Base-by-base conservation (phyloP, 2,797 vertebrate genomes). In the Sebastes taczanowskii region DNA sequence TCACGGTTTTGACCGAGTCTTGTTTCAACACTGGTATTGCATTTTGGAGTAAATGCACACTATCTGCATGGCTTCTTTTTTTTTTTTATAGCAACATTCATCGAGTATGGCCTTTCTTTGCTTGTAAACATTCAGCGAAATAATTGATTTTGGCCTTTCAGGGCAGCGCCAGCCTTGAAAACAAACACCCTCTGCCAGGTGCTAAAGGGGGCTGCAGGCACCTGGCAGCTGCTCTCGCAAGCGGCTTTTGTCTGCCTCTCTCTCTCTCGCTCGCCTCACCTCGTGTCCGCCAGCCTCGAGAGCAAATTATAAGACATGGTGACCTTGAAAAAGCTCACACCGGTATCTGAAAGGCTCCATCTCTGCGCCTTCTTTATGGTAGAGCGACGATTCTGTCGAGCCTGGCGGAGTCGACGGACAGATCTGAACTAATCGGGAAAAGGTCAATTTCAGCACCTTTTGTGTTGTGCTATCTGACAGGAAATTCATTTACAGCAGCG, bases 81-180 rank as follows among this genome's bases (percentile, higher is more conserved):
- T 49, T 23, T 25, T 74, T 42, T 42, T 42, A 42, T 64, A 25
- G 34, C 25, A 25, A 30, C 25, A 46, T 34, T 46, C 68, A 63
- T 18, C 38, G 20, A 14, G 42, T 32, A 3, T 0, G 35, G 58
- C 34, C 55, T 75, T 32, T 71, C 20, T 20, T 32, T 20, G 8
- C 71, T 62, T 61, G 14, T 27, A 76, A 75, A 67, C 72, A 71
- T 65, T 62, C 20, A 67, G 49, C 5, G 11, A 62, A 83, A 76
- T 81, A 71, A 86, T 74, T 77, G 85, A 83, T 78, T 86, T 46
- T 27, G 69, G 35, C 74, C 75, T 83, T 63, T 69, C 23, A 46
- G 80, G 56, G 70, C 71, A 64, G 23, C 35, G 14, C 23, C 25
- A 23, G 80, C 86, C 77, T 88, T 82, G 84, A 90, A 84, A 88